Base-by-base conservation (phyloP, 2,888 invertebrate genomes). In the Folsomia manolachei region DNA sequence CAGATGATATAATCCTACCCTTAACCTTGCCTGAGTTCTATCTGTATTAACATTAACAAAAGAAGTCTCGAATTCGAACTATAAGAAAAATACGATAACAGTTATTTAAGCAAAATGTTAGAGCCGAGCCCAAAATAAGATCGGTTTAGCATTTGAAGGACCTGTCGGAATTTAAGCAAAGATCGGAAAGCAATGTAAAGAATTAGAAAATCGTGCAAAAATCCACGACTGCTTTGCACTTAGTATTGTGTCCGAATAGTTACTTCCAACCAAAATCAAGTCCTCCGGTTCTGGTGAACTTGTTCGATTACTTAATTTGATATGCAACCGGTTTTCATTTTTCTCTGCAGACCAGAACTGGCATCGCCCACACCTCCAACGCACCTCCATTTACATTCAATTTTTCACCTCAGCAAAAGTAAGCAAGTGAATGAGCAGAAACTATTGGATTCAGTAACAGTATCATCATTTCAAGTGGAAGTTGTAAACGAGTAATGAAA, bases 251-350 rank as follows among this genome's bases (percentile, higher is more conserved):
- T n/a, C n/a, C n/a, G n/a, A n/a, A n/a, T n/a, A n/a, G n/a, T n/a
- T n/a, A 56, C n/a, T 21, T 21, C 56, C 56, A 56, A 21, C 56
- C 56, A 56, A 21, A n/a, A n/a, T n/a, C n/a, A n/a, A n/a, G n/a
- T n/a, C n/a, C 56, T 56, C 21, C 9, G 9, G 51, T 51, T 56
- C n/a, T 56, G 21, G 18, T 56, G 56, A 56, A 56, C 56, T 56
- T 56, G 56, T 56, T 21, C 56, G 56, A 56, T 56, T 19, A 21
- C 56, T 56, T 56, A 56, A 56, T 56, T 56, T 4, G 21, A 56
- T 56, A 56, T 56, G 56, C 56, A 56, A 56, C 56, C 56, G 56
- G 56, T 56, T 56, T 56, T 21, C 19, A 56, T 21, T 56, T 56
- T 56, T 56, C 21, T 7, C 18, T n/a, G 18, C 51, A 51, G 51